Base-by-base conservation (phyloP, 2,113 vertebrate species). In the Lates calcarifer region DNA sequence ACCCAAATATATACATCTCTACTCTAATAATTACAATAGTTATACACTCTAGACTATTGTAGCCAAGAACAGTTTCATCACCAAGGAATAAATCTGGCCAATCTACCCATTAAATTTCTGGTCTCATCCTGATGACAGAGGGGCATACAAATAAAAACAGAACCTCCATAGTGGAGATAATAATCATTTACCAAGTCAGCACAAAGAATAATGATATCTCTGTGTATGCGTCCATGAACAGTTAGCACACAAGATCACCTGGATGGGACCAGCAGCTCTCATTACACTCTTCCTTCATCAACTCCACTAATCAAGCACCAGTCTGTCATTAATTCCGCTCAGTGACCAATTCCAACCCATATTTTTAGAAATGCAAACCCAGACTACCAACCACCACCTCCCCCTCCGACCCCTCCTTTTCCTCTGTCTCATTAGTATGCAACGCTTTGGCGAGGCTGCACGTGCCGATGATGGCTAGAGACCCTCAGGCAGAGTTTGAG, bases 401-500 rank as follows among this genome's bases (percentile, higher is more conserved):
- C 15, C 47, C 56, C 53, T 6, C n/a, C 41, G 22, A 4, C 7
- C 17, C 2, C 13, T 2, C 8, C 37, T 4, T 11, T 41, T 39
- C 39, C 8, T 6, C 62, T 14, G 2, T 33, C 75, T 84, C 45
- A 84, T 93, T 89, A 82, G 82, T 58, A 92, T 91, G 84, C 86
- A 1, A n/a, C 3, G 72, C 83, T 75, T 62, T 57, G 77, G 71
- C 0, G 14, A 60, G 69, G 70, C 82, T 51, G 67, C 29, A 31
- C 15, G 71, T 73, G 77, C 81, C 61, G 60, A 77, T 89, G 89
- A 90, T 89, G 84, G 90, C 87, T 91, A 84, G 60, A 93, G 91
- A 83, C 89, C 94, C 91, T 92, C 82, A 79, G 93, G 94, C 93
- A 7, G 72, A 22, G 93, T 93, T 94, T 84, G 76, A 87, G 94